Evolutionary conservation across 2,888 invertebrate genomes (phyloP).

Genomic region (Volucella inflata): DNA sequence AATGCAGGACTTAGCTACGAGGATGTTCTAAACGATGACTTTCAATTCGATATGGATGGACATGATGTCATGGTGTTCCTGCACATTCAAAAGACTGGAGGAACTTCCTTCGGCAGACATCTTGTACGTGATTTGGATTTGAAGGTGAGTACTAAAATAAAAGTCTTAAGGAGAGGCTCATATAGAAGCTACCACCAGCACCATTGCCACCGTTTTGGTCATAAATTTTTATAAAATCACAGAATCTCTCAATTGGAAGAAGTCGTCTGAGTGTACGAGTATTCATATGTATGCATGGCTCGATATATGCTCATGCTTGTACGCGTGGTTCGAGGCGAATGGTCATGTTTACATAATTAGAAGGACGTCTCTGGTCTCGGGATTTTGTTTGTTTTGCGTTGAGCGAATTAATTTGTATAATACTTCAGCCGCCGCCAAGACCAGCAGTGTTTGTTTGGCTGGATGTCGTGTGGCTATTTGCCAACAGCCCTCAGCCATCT

Average conservation of each 20-base stretch:
- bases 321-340: conserved; percentile 49
- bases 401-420: conserved; percentile 47
- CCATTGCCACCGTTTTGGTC: neutral
- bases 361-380: conserved; percentile 29
- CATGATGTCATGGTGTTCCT: conserved; percentile 99
- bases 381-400: conserved; percentile 49
- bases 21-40: conserved; percentile 93
- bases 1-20: conserved; percentile 90
- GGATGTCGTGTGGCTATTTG: conserved; percentile 4
- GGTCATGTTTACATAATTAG: conserved; percentile 71
- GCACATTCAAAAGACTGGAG: conserved; percentile 99
- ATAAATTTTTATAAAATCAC: conserved; percentile 58
- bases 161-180: conserved; percentile 8
- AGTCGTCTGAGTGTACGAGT: neutral
- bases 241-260: neutral
- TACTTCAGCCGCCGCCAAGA: conserved; percentile 19
- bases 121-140: conserved; percentile 96
- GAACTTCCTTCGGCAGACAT: conserved; percentile 98
- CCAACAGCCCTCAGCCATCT: neutral
- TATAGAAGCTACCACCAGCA: no score
- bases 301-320: neutral
- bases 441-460: neutral
- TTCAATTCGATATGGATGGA: conserved; percentile 94
- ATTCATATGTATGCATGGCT: neutral
- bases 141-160: conserved; percentile 84